These are phyloP conservation scores for Tetramorium alpestre DNA, from an alignment of 1,140 invertebrate genomes.

Conservation along the genomic window DNA sequence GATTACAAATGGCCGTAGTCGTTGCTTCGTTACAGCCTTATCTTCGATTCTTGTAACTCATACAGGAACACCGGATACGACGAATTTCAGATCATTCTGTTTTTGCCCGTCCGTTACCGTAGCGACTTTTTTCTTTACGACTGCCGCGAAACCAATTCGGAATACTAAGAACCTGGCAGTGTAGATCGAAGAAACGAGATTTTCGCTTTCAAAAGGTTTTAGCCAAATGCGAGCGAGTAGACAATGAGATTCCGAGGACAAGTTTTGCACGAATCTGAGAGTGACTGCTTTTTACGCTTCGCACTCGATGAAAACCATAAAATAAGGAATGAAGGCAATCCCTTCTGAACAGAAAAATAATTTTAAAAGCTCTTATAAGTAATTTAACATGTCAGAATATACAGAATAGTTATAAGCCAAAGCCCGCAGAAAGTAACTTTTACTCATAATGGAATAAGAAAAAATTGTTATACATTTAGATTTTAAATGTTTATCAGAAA, in stretches of 20 bases:
- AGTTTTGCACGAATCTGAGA: slow-evolving; percentile 36
- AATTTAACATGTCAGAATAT: background rate
- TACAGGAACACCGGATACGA: background rate
- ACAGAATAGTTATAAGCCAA: background rate
- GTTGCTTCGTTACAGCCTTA: slow-evolving; percentile 21
- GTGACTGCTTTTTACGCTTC: slow-evolving; percentile 28
- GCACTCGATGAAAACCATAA: slow-evolving; percentile 6
- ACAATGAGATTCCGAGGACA: slow-evolving; percentile 37
- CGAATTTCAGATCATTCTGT: slow-evolving; percentile 34
- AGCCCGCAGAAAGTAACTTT: background rate
- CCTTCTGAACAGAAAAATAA: background rate
- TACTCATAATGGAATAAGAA: background rate
- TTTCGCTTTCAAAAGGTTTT: slow-evolving; percentile 41
- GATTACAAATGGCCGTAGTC: slow-evolving; percentile 41
- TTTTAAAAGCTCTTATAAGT: background rate
- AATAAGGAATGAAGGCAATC: background rate
- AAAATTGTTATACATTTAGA: background rate
- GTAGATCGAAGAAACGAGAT: slow-evolving; percentile 36
- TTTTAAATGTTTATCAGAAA: background rate
- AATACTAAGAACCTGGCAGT: slow-evolving; percentile 51
- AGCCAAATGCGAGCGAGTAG: background rate
- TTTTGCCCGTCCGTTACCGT: slow-evolving; percentile 9
- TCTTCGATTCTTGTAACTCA: background rate
- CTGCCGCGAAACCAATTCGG: slow-evolving; percentile 24
- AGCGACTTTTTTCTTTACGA: slow-evolving; percentile 12